phyloP scores from a whole-genome alignment of 2,797 vertebrate genomes.

The Gallinago nigripennis region DNA sequence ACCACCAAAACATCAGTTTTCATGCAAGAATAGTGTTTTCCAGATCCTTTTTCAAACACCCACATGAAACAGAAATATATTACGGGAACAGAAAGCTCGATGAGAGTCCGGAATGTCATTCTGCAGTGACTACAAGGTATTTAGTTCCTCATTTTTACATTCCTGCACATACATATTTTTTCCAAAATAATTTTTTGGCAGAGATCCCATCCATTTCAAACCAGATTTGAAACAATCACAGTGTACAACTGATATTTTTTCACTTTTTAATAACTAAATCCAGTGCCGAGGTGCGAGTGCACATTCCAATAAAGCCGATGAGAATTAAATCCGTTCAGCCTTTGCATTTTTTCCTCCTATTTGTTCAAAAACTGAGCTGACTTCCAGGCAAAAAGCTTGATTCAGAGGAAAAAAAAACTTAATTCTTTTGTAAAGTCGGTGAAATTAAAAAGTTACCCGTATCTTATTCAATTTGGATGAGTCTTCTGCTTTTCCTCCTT shows the following conservation, averaged over 20 bases:
- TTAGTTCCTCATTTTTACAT: background rate
- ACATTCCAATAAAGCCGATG: background rate
- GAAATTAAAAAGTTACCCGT: background rate
- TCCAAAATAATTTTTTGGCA: background rate
- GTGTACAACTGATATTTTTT: background rate
- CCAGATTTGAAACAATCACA: background rate
- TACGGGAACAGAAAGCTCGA: no score
- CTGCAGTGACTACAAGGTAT: background rate
- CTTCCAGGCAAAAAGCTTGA: background rate
- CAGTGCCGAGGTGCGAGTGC: accelerated
- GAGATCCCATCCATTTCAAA: background rate
- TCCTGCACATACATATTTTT: background rate
- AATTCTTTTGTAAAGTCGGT: background rate
- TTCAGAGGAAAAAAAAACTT: background rate
- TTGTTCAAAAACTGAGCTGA: background rate
- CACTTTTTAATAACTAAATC: background rate
- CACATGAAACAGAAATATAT: background rate
- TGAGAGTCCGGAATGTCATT: background rate
- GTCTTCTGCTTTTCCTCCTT: background rate
- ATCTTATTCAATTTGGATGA: background rate
- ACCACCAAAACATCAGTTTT: background rate
- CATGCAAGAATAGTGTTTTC: background rate
- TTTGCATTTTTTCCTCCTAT: background rate
- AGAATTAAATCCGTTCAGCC: background rate
- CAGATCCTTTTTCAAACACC: background rate